Evolutionary conservation across 2,888 invertebrate genomes (phyloP).

Genomic region (Coremacera marginata): DNA sequence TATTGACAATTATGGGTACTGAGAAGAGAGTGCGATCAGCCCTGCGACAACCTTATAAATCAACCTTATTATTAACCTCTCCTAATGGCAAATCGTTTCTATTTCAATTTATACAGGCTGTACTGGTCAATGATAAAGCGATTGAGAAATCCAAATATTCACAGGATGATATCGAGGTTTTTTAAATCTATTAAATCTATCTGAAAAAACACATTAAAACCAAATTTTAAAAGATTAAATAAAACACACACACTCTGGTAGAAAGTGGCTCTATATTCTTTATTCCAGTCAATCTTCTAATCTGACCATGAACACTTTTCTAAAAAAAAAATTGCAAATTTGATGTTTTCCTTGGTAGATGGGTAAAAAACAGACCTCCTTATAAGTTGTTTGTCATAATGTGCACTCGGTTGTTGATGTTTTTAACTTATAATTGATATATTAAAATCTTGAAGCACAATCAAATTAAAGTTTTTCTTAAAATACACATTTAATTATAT

Average conservation of each 20-base stretch:
- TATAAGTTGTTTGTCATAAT: not conserved
- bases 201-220: not conserved
- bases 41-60: no score
- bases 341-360: no score
- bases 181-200: conserved; percentile 22
- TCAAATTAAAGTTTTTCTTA: no score
- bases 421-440: not conserved
- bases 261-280: not conserved
- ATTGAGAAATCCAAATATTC: conserved; percentile 60
- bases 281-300: not conserved
- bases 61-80: no score
- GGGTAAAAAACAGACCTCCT: not conserved
- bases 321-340: no score
- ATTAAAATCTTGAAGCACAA: no score
- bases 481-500: not conserved
- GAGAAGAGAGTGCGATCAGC: no score
- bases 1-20: no score
- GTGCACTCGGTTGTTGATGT: not conserved
- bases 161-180: conserved; percentile 66
- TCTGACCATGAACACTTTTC: not conserved
- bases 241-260: no score
- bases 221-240: not conserved
- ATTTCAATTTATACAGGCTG: conserved; percentile 57
- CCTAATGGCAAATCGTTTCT: no score
- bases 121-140: conserved; percentile 50